Evolutionary conservation across 1,140 invertebrate species (phyloP), one percentile per base, ranked within the genome.

Genomic region (Drosophila baimaii): DNA sequence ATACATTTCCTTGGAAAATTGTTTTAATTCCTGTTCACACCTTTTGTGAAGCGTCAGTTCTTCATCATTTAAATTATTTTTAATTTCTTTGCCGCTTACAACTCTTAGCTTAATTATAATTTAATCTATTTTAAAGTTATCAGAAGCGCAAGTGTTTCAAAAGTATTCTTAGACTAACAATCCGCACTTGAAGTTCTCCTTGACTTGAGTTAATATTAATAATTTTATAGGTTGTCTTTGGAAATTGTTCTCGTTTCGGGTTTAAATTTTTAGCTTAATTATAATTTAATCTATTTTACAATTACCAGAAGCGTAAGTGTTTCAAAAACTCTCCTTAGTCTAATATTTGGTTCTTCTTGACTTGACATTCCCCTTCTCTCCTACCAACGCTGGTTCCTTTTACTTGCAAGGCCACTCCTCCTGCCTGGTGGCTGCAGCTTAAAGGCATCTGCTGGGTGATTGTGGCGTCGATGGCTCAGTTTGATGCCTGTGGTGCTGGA

Each of bases 381-480:
- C 43, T 56, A 66, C 31, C 25, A n/a, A 10, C 19, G 29, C 0
- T 19, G 31, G n/a, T 9, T 25, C 9, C 2, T 43, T 17, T 12
- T 41, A 5, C 21, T 17, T 6, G 23, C 13, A 21, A 7, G 12
- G 13, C 6, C 31, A 31, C 47, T 55, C 19, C 47, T 23, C 10
- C 41, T 47, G 12, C 47, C 21, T 2, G 49, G 41, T 23, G 52
- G 64, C 10, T 76, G 47, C 31, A 49, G 13, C 29, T 77, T 81
- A 8, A 57, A 74, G 23, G 23, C 17, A 43, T 46, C 57, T 25
- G 46, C 31, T 21, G 73, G 71, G 51, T 91, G 91, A 59, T 91
- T 91, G 61, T 91, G 90, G 12, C n/a, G 27, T 8, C 86, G 79
- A 12, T 61, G 59, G 43, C 91, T 80, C 12, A 91, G 58, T 25